Percentiles rank a stretch among this genome's conserved stretches.
Evolutionary conservation across 2,888 invertebrate species (phyloP).

Genomic region (Lepidochitona cinerea): DNA sequence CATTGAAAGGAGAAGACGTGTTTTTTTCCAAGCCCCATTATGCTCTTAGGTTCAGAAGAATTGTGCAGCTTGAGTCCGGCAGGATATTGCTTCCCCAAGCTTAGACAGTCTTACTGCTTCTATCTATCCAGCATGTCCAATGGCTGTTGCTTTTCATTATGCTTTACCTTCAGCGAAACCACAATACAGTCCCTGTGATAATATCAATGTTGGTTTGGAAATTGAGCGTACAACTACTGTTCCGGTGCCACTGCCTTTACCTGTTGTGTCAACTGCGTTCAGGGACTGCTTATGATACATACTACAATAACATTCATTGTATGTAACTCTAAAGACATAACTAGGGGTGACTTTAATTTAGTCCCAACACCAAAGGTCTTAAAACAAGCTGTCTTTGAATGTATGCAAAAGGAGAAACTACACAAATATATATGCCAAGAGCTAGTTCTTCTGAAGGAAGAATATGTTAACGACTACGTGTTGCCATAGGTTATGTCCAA

Average conservation of each 20-base stretch:
- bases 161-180: not conserved
- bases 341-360: not conserved
- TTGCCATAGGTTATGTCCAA: not conserved
- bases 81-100: not conserved
- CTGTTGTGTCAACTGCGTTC: no score
- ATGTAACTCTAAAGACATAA: not conserved
- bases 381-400: no score
- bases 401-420: no score
- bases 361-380: not conserved
- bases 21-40: no score
- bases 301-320: not conserved
- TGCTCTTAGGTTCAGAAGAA: no score
- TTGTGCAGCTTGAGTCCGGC: not conserved
- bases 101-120: not conserved
- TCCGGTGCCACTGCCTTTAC: not conserved
- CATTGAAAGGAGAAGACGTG: no score
- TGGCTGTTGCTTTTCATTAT: not conserved
- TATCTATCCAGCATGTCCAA: not conserved
- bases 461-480: not conserved
- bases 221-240: not conserved
- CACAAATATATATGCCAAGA: not conserved
- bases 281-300: no score
- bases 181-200: not conserved
- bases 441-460: not conserved
- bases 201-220: not conserved